Base-by-base conservation (phyloP, 2,888 invertebrate species). In the Cosmia pyralina region DNA sequence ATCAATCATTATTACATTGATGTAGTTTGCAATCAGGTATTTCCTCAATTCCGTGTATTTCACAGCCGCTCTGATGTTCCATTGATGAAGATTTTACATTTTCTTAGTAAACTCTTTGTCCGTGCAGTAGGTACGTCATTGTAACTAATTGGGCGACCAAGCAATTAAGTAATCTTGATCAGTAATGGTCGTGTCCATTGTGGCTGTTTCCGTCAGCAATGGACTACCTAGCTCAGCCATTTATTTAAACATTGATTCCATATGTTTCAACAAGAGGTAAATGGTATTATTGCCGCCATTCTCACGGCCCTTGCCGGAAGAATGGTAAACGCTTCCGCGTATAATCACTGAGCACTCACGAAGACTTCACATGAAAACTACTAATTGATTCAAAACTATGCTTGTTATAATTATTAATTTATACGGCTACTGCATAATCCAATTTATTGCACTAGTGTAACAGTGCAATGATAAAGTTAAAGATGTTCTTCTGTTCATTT, bases 301-400 rank as follows among this genome's bases (percentile, higher is more conserved):
- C 88, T 85, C 89, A 88, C 86, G 87, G 79, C 77, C 80, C 77
- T 82, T 86, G 84, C 83, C 89, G 90, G 90, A 90, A 90, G 90
- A 87, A 81, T 80, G 82, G 84, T 87, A 83, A 84, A 71, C 69
- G 72, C 83, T 90, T 90, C 90, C 90, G 90, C 83, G 73, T 87
- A 80, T 81, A 85, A 85, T 82, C 81, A 71, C 63, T 75, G 64
- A 72, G 80, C 79, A 67, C 64, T 83, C 83, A 79, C 83, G 77
- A 76, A 78, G 83, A 72, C 44, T 78, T 75, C 64, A 77, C 72
- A 63, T 74, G 67, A 75, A 75, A 78, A 68, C 63, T 63, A 82
- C 52, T 83, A 76, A 76, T 69, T 84, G 74, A 80, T 82, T 79
- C 71, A 44, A 72, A 70, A 57, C 64, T 74, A 68, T 62, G 81